phyloP scores from a whole-genome alignment of 2,888 invertebrate species.

The Magallana nippona region DNA sequence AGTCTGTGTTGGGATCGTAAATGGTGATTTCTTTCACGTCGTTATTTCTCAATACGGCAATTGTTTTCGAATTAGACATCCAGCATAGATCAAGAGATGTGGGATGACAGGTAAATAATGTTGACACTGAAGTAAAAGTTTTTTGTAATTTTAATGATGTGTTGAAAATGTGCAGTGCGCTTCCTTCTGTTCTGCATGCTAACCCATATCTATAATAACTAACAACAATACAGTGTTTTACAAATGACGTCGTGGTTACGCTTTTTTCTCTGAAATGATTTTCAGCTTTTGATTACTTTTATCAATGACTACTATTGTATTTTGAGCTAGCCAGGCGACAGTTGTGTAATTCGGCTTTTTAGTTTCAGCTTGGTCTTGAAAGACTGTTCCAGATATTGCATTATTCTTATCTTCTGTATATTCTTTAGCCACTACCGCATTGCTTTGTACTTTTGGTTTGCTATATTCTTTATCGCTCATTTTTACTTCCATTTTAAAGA shows the following conservation, averaged over 20 bases:
- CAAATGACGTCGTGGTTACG: neutral
- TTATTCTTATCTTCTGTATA: too few species aligned
- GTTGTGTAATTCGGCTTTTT: neutral
- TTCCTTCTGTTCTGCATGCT: neutral
- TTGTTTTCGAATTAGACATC: neutral
- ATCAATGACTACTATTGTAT: neutral
- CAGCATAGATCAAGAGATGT: neutral
- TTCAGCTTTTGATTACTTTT: slow-evolving; percentile 1
- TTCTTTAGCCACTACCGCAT: too few species aligned
- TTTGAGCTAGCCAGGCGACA: neutral
- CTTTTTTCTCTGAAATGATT: neutral
- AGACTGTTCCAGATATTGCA: too few species aligned
- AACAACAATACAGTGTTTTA: neutral
- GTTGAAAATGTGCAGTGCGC: neutral
- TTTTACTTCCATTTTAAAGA: neutral
- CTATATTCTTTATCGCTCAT: neutral
- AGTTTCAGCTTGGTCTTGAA: neutral
- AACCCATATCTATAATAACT: neutral
- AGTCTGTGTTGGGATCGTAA: neutral
- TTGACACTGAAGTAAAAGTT: neutral
- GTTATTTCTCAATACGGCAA: neutral
- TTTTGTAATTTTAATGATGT: neutral
- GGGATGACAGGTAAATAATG: neutral
- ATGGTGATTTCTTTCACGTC: neutral
- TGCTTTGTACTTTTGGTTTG: neutral